Percentiles rank a stretch among this genome's conserved stretches.
These are phyloP conservation scores for Lucinisca nassula DNA, from an alignment of 2,888 invertebrate species.

Conservation along the genomic window DNA sequence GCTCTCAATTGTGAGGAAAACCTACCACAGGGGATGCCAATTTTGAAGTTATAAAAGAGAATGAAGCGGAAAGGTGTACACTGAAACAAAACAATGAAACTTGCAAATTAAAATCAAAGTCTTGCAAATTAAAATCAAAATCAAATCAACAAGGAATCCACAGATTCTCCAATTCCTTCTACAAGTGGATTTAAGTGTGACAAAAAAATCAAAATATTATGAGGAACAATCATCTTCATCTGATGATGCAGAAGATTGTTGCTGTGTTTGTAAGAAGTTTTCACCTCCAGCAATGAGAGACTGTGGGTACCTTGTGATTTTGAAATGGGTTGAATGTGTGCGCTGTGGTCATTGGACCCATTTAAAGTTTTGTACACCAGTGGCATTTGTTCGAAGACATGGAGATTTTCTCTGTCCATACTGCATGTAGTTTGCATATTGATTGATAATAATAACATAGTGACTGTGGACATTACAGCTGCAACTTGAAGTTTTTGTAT, in stretches of 20 bases:
- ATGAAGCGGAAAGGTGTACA: too few relatives aligned
- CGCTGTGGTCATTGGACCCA: conserved; percentile 40
- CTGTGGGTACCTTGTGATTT: background rate
- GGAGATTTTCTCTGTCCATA: background rate
- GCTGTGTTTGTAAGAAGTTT: conserved; percentile 38
- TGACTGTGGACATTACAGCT: too few relatives aligned
- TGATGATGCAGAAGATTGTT: background rate
- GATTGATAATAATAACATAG: too few relatives aligned
- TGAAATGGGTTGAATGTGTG: conserved; percentile 42
- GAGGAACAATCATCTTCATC: too few relatives aligned
- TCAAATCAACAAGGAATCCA: background rate
- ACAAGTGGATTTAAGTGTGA: background rate
- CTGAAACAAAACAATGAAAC: too few relatives aligned
- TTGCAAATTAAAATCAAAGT: background rate
- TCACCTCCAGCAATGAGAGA: conserved; percentile 11
- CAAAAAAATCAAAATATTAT: background rate
- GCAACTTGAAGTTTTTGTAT: too few relatives aligned
- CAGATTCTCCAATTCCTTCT: background rate
- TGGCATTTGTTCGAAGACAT: conserved; percentile 3
- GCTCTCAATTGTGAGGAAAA: too few relatives aligned
- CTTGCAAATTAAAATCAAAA: background rate
- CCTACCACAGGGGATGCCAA: too few relatives aligned
- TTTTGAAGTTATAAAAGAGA: too few relatives aligned
- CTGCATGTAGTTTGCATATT: too few relatives aligned
- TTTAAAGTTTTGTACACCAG: conserved; percentile 11